Percentiles rank a stretch among this genome's conserved stretches.
Evolutionary conservation across 2,888 invertebrate species (phyloP).

Genomic region (Carcina quercana): DNA sequence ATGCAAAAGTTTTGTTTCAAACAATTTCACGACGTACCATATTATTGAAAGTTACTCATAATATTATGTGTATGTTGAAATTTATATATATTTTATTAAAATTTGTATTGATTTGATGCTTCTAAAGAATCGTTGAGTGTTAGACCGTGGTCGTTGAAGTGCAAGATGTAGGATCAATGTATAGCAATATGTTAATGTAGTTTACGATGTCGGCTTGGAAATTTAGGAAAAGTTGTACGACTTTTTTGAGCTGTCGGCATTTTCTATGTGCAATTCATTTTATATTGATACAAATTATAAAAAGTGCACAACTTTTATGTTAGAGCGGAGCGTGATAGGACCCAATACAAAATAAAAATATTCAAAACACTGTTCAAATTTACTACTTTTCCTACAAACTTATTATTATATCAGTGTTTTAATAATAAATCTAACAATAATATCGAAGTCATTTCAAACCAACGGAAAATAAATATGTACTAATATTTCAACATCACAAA

Average conservation of each 20-base stretch:
- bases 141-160: conserved; percentile 25
- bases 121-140: conserved; percentile 22
- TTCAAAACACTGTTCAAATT: not conserved
- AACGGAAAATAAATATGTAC: too few species aligned
- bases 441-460: too few species aligned
- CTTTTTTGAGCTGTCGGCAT: not conserved
- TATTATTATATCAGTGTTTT: too few species aligned
- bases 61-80: not conserved
- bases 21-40: too few species aligned
- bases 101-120: not conserved
- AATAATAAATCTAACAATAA: too few species aligned
- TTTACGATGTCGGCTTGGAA: conserved; percentile 55
- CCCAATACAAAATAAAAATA: not conserved
- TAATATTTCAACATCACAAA: too few species aligned
- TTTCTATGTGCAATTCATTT: not conserved
- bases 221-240: conserved; percentile 2
- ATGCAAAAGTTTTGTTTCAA: too few species aligned
- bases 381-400: not conserved
- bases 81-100: not conserved
- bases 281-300: not conserved
- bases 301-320: too few species aligned
- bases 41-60: not conserved
- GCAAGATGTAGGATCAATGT: conserved; percentile 49
- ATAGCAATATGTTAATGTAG: conserved; percentile 51
- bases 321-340: too few species aligned